Base-by-base conservation (phyloP, 1,140 invertebrate species). In the Platorchestia sp. region DNA sequence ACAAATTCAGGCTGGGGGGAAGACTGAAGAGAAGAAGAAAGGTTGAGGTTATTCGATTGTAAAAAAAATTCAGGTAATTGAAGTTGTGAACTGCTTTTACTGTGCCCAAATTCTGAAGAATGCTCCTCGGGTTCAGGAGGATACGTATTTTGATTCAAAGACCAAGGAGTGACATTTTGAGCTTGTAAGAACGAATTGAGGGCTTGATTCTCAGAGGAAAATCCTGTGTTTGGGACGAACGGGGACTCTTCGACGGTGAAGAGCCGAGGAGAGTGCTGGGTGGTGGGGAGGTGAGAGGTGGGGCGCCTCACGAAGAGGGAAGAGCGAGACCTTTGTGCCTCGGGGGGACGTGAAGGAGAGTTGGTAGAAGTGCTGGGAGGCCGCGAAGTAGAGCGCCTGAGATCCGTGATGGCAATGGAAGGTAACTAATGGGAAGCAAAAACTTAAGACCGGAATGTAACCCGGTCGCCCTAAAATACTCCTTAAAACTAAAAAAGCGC, bases 341-440 rank as follows among this genome's bases (percentile, higher is more conserved):
- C 87, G 41, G 41, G 87, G 27, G 87, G 87, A 89, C 0, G 43
- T 41, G 87, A 44, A 89, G 87, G 87, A 42, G 87, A 44, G 87
- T 41, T 42, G 43, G 14, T 44, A 42, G n/a, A 41, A 89, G n/a
- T 44, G 43, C n/a, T 89, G 87, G 87, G 87, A 89, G 87, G 41
- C 87, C 27, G 87, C 41, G 87, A 41, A 89, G n/a, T 89, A 42
- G 43, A 89, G n/a, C 41, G 87, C 14, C 87, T 22, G 43, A 5
- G 36, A 41, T 89, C 87, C 87, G 87, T 89, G 87, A 89, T 89
- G 87, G 87, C 87, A 89, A 44, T 75, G 1, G 36, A 75, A 75
- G 47, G 59, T 36, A 75, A 75, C 59, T 3, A 75, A 75, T 75
- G 14, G 59, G 59, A 75, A 75, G 59, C 59, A 75, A 75, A 75